Evolutionary conservation across 1,140 invertebrate genomes (phyloP).

Genomic region (Drosophila arawakana): DNA sequence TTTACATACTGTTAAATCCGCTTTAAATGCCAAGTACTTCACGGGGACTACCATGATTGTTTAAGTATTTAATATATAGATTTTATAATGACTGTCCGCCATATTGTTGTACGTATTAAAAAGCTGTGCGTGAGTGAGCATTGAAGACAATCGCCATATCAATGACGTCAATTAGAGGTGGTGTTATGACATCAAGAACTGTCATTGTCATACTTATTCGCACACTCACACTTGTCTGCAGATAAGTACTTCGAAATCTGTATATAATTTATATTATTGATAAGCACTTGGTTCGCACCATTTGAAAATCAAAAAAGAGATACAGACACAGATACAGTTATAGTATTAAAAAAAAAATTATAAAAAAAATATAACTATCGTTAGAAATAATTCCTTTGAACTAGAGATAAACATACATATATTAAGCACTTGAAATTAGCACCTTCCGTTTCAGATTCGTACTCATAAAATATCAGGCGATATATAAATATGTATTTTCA

Average conservation of each 20-base stretch:
- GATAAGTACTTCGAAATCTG: slow-evolving; percentile 27
- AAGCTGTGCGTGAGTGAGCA: not conserved
- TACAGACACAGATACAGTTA: slow-evolving; percentile 26
- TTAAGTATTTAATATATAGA: not conserved
- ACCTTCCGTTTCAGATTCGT: slow-evolving; percentile 21
- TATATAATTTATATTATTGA: slow-evolving; percentile 69
- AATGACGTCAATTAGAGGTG: slow-evolving; percentile 64
- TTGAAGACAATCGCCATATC: slow-evolving; percentile 27
- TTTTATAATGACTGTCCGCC: slow-evolving; percentile 7
- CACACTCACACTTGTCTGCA: not conserved
- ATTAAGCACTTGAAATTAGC: slow-evolving; percentile 2
- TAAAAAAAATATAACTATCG: not conserved
- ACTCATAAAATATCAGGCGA: not conserved
- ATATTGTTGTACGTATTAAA: slow-evolving; percentile 7
- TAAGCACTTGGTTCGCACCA: slow-evolving; percentile 45
- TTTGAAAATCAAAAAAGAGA: slow-evolving; percentile 46
- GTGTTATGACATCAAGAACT: slow-evolving; percentile 66
- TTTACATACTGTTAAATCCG: too few species aligned
- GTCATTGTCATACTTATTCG: slow-evolving; percentile 44
- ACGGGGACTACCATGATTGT: not conserved
- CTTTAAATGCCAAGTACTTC: too few species aligned
- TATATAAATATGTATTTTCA: too few species aligned
- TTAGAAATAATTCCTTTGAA: not conserved
- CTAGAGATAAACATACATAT: slow-evolving; percentile 3
- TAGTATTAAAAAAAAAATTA: not conserved